These are phyloP conservation scores for Symphodus melops DNA, from an alignment of 2,113 vertebrate genomes.

Conservation along the genomic window DNA sequence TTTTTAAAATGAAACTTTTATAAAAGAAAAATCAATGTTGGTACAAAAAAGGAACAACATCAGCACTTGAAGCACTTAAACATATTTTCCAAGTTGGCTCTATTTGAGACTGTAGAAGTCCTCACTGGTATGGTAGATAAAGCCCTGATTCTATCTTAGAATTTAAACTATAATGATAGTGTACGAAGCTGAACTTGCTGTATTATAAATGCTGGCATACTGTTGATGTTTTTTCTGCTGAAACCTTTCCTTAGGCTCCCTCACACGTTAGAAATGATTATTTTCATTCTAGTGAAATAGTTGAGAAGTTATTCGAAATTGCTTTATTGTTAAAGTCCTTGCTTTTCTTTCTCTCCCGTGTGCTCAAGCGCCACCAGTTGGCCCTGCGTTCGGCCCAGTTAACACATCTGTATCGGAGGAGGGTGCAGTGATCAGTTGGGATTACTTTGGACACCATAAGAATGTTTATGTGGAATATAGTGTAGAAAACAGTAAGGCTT, in stretches of 20 bases:
- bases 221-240: no score
- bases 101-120: no score
- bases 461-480: constrained; percentile 96
- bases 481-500: constrained; percentile 95
- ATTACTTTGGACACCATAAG: constrained; percentile 92
- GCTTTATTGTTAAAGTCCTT: neutral
- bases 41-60: neutral
- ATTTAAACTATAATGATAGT: no score
- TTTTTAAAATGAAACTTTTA: neutral
- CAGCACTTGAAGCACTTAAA: no score
- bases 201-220: no score
- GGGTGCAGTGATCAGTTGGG: constrained; percentile 92
- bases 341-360: constrained; percentile 78
- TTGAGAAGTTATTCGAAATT: no score
- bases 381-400: constrained; percentile 89
- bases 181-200: no score
- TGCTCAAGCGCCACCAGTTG: constrained; percentile 86
- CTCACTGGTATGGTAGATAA: no score
- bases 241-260: no score
- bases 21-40: neutral
- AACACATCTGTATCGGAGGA: constrained; percentile 89
- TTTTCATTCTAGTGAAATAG: neutral
- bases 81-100: no score
- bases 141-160: no score
- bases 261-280: no score